Evolutionary conservation across 2,888 invertebrate genomes (phyloP).

Genomic region (Metalampra italica): DNA sequence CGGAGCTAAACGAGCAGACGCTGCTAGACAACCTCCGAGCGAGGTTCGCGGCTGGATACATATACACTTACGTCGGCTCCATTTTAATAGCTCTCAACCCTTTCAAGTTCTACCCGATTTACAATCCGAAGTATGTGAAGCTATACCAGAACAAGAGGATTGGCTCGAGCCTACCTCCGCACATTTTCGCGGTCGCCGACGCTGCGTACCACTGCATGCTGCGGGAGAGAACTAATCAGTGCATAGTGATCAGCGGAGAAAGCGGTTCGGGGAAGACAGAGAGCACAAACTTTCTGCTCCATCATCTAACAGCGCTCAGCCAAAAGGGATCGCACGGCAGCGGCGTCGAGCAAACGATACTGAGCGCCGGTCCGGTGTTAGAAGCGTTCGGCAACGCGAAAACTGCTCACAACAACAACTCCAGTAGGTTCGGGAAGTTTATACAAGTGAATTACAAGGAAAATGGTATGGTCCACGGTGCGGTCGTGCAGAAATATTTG

Average conservation of each 20-base stretch:
- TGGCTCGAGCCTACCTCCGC: constrained; percentile 95
- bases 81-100: constrained; percentile 97
- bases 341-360: constrained; percentile 97
- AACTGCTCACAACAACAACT: constrained; percentile 98
- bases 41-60: constrained; percentile 93
- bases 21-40: constrained; percentile 93
- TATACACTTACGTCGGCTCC: constrained; percentile 97
- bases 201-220: constrained; percentile 97
- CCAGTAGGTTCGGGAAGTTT: constrained; percentile 97
- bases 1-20: constrained; percentile 96
- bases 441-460: constrained; percentile 98
- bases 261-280: constrained; percentile 98
- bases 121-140: constrained; percentile 98
- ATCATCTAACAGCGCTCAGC: constrained; percentile 95
- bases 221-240: constrained; percentile 90
- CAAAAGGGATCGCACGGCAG: constrained; percentile 96
- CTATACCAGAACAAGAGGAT: constrained; percentile 95
- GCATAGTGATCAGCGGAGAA: constrained; percentile 97
- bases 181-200: constrained; percentile 97
- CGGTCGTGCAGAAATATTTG: constrained; percentile 97
- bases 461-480: constrained; percentile 99
- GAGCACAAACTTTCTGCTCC: constrained; percentile 95
- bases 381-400: constrained; percentile 99
- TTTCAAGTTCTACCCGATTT: constrained; percentile 97
- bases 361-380: constrained; percentile 96